Evolutionary conservation across 2,797 vertebrate species (phyloP).

Genomic region (Syndactyla subalaris): DNA sequence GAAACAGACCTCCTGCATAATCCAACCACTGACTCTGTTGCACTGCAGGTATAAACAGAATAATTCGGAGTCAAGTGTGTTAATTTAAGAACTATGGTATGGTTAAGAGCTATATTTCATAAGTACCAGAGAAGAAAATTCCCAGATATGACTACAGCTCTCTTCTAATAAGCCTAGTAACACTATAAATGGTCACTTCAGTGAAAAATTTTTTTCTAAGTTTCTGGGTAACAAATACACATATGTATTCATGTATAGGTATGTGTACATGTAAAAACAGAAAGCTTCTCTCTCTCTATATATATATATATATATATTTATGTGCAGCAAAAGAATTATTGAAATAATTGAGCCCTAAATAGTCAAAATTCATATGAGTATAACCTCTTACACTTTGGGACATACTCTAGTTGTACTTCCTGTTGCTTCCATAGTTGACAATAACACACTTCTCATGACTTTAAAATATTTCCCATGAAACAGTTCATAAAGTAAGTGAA

Average conservation of each 20-base stretch:
- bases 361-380: not conserved
- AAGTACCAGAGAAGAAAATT: not conserved
- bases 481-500: not conserved
- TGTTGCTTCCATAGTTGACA: not conserved
- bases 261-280: not conserved
- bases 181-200: not conserved
- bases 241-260: accelerated
- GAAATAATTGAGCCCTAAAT: not conserved
- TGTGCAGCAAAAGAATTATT: not conserved
- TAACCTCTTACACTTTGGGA: not conserved
- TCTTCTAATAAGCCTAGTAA: not conserved
- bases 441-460: not conserved
- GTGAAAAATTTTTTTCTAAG: not conserved
- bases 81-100: not conserved
- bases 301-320: not conserved
- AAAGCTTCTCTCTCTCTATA: not conserved
- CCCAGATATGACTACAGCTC: not conserved
- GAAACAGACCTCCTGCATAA: not conserved
- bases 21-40: not conserved
- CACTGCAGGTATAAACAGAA: not conserved
- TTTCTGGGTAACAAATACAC: not conserved
- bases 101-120: not conserved
- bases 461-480: not conserved
- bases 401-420: not conserved
- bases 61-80: not conserved